Base-by-base conservation (phyloP, 1,140 invertebrate genomes). In the Phymastichus coffea region DNA sequence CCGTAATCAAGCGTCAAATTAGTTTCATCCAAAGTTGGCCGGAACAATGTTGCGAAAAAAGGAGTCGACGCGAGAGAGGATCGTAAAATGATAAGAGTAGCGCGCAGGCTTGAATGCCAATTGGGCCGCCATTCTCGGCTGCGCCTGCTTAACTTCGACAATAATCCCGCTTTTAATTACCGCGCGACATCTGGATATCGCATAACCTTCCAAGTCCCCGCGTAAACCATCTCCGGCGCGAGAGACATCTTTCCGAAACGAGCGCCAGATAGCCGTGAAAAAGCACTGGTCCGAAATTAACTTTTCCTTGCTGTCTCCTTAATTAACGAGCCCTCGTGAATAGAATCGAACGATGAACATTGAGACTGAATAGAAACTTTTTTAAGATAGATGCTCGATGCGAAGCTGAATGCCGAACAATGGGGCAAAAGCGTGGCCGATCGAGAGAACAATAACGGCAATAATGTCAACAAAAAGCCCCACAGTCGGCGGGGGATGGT, bases 141-240 rank as follows among this genome's bases (percentile, higher is more conserved):
- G 20, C 48, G 48, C 40, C 6, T 48, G 65, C 54, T 64, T 54
- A 79, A 80, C 71, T 80, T 80, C 54, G 68, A 73, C 67, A 71
- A 78, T 79, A 75, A 73, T 69, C 76, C 57, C 54, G 59, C 65
- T 77, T 80, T 79, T 79, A 80, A 80, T 79, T 78, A 75, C 72
- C 63, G 71, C n/a, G n/a, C 76, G 70, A 78, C 77, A 80, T 78
- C 78, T 79, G 78, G 71, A 59, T 69, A 67, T 72, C 75, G 67
- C 70, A 69, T 72, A 78, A 69, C 69, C 70, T 71, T 63, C 63
- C 44, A 37, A 66, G 61, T 68, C 38, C 41, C 38, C 54, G 38
- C 65, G 19, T 59, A 61, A 68, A 61, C 62, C 61, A 58, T 63
- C 65, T 62, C 64, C 64, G 40, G 56, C 26, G 37, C n/a, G 44